A percentile compares a stretch with the other conserved stretches of the same genome.
phyloP scores from a whole-genome alignment of 1,140 invertebrate species.

The Ceratina australensis region DNA sequence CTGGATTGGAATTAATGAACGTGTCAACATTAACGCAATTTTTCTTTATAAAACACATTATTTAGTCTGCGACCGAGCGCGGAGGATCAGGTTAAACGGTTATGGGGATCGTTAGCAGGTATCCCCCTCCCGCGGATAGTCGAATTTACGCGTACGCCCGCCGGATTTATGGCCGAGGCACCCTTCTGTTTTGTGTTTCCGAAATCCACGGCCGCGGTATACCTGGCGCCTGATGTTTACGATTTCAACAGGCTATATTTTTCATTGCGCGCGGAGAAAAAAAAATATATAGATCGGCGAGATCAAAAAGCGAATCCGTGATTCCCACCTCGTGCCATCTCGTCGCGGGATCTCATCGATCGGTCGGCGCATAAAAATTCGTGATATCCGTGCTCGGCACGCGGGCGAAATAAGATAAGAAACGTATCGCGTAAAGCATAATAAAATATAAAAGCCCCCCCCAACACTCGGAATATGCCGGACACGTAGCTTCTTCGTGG shows the following conservation, averaged over 20 bases:
- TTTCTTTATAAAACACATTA: neutral
- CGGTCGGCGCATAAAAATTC: slow-evolving; percentile 9
- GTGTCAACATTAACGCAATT: too few relatives aligned
- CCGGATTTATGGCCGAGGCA: slow-evolving; percentile 71
- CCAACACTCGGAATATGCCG: neutral
- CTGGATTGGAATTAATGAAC: too few relatives aligned
- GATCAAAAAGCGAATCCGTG: neutral
- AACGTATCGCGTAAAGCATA: slow-evolving; percentile 32
- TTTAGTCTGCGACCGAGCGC: too few relatives aligned
- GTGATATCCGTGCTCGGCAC: slow-evolving; percentile 9
- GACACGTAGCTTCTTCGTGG: slow-evolving; percentile 27
- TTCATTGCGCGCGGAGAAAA: neutral
- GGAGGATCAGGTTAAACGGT: slow-evolving; percentile 15
- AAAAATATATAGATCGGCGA: too few relatives aligned
- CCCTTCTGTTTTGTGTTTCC: slow-evolving; percentile 42
- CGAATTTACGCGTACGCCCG: slow-evolving; percentile 67
- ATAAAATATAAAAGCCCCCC: slow-evolving; percentile 33
- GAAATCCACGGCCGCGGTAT: slow-evolving; percentile 57
- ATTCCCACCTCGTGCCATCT: neutral
- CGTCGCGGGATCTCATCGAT: neutral
- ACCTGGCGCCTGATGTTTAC: neutral
- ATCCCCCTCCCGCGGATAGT: slow-evolving; percentile 52
- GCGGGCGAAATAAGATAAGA: slow-evolving; percentile 31
- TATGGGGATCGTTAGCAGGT: slow-evolving; percentile 28
- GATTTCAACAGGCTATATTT: neutral